Evolutionary conservation across 2,888 invertebrate species (phyloP), one percentile per base, ranked within the genome.

Genomic region (Orgyia antiqua): DNA sequence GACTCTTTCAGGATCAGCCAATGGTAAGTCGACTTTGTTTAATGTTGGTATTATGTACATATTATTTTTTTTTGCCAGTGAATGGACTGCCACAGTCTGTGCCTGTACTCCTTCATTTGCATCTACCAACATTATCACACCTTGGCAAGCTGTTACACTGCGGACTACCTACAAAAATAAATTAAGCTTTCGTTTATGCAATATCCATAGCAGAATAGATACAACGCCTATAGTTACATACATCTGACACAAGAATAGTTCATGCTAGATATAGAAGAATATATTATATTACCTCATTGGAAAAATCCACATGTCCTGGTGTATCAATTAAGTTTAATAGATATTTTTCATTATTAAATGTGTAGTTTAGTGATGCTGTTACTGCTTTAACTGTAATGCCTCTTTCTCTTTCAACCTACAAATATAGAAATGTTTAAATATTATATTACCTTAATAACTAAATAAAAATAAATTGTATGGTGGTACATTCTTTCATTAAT

Each of bases 311-410:
- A 89, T 99, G 99, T 2, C 99, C 98, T 3, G 99, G 99, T 10
- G 99, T 99, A 71, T 99, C 99, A 54, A 99, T 98, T 12, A 99
- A 89, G 76, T 99, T 99, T 1, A 99, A 86, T 15, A 98, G 86
- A 78, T 96, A 98, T 11, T 89, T 75, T 56, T 91, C 80, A 31
- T 89, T 90, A 13, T 90, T 87, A 56, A 92, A 90, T 12, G 87
- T 87, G 65, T 96, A 94, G 41, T 94, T 88, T 41, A 99, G 86
- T 1, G 97, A 95, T 3, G 94, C 98, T 17, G 97, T 96, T 60
- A 99, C 98, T 6, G 99, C 99, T 82, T 99, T 99, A 0, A 99
- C 98, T 4, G 99, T 99, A 17, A 99, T 99, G 0, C 99, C 99
- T 58, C 99, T 89, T 78, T 99, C 98, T 58, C 93, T 89, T 82